These are phyloP conservation scores for Thymelicus lineola DNA, from an alignment of 2,888 invertebrate species.

Conservation along the genomic window DNA sequence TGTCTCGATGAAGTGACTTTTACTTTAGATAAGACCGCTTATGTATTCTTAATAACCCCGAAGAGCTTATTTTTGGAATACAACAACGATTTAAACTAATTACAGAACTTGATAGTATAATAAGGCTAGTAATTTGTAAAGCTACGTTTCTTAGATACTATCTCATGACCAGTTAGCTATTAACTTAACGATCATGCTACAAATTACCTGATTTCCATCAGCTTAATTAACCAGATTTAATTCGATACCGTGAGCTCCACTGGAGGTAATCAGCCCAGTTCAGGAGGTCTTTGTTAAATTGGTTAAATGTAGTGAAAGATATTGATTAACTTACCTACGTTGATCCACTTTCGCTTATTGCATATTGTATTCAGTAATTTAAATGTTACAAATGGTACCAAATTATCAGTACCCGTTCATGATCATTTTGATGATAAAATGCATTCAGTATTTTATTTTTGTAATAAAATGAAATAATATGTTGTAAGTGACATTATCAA, in stretches of 20 bases:
- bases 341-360: too few species aligned
- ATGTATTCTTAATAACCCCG: too few species aligned
- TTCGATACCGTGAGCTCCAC: neutral
- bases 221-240: conserved; percentile 6
- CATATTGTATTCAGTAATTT: too few species aligned
- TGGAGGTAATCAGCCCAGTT: neutral
- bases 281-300: neutral
- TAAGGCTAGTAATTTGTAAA: conserved; percentile 1
- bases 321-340: neutral
- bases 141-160: neutral
- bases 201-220: conserved; percentile 10
- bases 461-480: too few species aligned
- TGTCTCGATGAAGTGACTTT: too few species aligned
- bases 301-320: neutral
- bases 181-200: conserved; percentile 6
- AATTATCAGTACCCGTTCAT: too few species aligned
- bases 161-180: conserved; percentile 7
- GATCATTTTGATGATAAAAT: too few species aligned
- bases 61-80: neutral
- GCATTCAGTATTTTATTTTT: too few species aligned
- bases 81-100: neutral
- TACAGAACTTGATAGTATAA: neutral
- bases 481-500: too few species aligned
- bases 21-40: too few species aligned
- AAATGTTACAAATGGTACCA: too few species aligned